Evolutionary conservation across 2,113 vertebrate species (phyloP), one percentile per base, ranked within the genome.

Genomic region (Pristiophorus japonicus): DNA sequence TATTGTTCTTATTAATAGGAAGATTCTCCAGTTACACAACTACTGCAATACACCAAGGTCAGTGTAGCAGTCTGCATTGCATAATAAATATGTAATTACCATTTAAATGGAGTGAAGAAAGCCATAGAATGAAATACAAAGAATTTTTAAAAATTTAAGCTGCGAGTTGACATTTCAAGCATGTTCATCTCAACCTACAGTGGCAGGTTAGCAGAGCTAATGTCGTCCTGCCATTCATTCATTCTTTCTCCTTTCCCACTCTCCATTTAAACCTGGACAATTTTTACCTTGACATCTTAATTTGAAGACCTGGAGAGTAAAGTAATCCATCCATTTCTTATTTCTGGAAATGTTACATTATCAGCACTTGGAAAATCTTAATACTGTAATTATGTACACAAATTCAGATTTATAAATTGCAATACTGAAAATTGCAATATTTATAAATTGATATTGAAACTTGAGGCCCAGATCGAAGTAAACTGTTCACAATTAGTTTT

Each of bases 71-170:
- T 96, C 97, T 97, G 97, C 96, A 96, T 96, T 97, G 97, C 96
- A 97, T 97, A 97, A 96, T 97, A 96, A 97, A 97, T 97, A 96
- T 96, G 96, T 96, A 97, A 98, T 98, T 98, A 97, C 96, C 97
- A 97, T 97, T 97, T 97, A 97, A 97, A 97, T 97, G 95, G 96
- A 73, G 95, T 65, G 96, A 96, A 96, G 96, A 97, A 97, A 97
- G 96, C 96, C 96, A 96, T 95, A 91, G 96, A 96, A 96, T 96
- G 95, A 96, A 97, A 96, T 95, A 30, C 10, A 91, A 62, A n/a
- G 11, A 62, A 91, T 97, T 97, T 97, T 96, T 96, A 96, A 96
- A 95, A 96, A 34, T 96, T 95, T 96, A 96, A 96, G 96, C 95
- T 95, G 96, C 96, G 97, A 95, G 96, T 87, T 96, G 96, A 96